Evolutionary conservation across 2,113 vertebrate species (phyloP).

Genomic region (Syrmaticus mikado): DNA sequence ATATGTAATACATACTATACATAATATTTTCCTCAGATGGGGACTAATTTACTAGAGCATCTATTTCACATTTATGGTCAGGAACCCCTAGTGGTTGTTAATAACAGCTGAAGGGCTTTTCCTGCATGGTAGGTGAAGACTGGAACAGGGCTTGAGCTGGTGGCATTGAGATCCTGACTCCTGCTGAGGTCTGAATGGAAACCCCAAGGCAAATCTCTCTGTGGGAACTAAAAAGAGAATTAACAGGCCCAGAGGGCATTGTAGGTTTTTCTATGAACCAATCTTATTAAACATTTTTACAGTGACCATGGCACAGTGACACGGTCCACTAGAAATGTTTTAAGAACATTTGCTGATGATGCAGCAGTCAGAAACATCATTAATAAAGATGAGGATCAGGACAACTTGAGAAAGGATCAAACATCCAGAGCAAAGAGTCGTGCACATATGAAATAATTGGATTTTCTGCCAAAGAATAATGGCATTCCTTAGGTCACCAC

Average conservation of each 20-base stretch:
- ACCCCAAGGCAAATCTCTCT: not conserved
- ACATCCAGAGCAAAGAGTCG: not conserved
- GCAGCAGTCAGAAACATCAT: not conserved
- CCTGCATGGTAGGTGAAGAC: not conserved
- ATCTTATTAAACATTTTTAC: not conserved
- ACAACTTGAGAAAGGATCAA: constrained; percentile 1
- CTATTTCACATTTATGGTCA: not conserved
- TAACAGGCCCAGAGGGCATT: not conserved
- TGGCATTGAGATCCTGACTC: not conserved
- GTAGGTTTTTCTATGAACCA: not conserved
- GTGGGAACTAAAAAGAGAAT: not conserved
- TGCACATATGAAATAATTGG: fast-evolving
- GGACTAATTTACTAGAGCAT: not conserved
- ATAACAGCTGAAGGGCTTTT: not conserved
- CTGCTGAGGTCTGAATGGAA: not conserved
- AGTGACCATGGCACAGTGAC: not conserved
- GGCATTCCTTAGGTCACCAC: not conserved
- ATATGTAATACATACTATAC: not conserved
- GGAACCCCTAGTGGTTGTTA: not conserved
- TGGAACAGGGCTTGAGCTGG: not conserved
- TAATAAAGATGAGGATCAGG: constrained; percentile 15
- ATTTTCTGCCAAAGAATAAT: not conserved
- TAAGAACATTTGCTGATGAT: not conserved
- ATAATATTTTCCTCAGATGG: fast-evolving
- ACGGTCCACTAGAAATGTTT: not conserved